Base-by-base conservation (phyloP, 2,888 invertebrate species). In the Agrotis puta region DNA sequence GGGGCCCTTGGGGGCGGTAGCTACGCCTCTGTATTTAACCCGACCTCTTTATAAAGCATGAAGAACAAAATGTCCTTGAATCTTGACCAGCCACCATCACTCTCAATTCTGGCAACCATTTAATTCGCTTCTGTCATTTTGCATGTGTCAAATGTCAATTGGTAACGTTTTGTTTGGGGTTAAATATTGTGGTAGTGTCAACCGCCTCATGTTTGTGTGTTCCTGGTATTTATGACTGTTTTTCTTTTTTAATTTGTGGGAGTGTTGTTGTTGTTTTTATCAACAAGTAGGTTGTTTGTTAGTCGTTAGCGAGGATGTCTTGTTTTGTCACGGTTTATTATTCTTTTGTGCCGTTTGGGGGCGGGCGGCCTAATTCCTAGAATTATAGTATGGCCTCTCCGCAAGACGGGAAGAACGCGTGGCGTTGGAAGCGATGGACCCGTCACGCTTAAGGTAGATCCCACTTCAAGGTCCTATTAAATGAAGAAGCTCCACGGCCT, bases 91-190 rank as follows among this genome's bases (percentile, higher is more conserved):
- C 65, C 67, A 56, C 69, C 83, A 87, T 91, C 84, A 86, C 82
- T 91, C 84, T 88, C 89, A 91, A 91, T 91, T 89, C 81, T 69
- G 72, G 67, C 61, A 56, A 70, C 70, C 77, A 80, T 83, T 83
- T 91, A 92, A 92, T 92, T 92, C 83, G 85, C 86, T 89, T 88
- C 87, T 82, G 79, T 83, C 78, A 83, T 85, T 88, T 85, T 87
- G 82, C 85, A 80, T 79, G 57, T 81, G 90, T 89, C 90, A 89
- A 79, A 90, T 79, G 87, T 76, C 86, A 86, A 86, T 86, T 87
- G 78, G 73, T 70, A 74, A 71, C 78, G 74, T 73, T 73, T 81
- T 74, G 79, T 86, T 82, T 82, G 79, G 67, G 81, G 82, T 84
- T 86, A 86, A 89, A 90, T 82, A 88, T 85, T 51, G 77, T 56